Percentiles rank a stretch among this genome's conserved stretches.
Evolutionary conservation across 2,113 vertebrate genomes (phyloP).

Genomic region (Oxyruncus cristatus): DNA sequence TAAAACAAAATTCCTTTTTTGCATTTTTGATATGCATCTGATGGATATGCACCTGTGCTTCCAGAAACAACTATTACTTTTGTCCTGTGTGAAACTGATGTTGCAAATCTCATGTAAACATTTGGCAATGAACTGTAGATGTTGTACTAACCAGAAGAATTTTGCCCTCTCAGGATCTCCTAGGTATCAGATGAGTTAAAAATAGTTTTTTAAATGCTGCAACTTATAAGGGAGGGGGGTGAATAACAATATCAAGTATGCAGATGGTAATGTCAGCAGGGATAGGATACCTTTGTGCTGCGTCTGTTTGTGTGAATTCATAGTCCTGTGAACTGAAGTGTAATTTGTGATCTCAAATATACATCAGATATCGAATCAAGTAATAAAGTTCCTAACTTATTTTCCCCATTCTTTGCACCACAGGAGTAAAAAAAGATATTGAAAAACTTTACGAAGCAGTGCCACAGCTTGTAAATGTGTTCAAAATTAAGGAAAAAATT

Average conservation of each 20-base stretch:
- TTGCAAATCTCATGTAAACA: background rate
- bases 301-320: background rate
- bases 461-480: conserved; percentile 87
- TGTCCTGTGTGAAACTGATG: background rate
- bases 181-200: background rate
- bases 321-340: background rate
- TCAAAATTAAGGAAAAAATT: conserved; percentile 91
- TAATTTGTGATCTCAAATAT: background rate
- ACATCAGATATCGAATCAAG: background rate
- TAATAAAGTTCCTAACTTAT: background rate
- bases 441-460: conserved; percentile 88
- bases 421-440: conserved; percentile 85
- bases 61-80: background rate
- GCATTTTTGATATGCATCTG: background rate
- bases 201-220: background rate
- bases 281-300: background rate
- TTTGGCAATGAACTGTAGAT: background rate
- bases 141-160: background rate
- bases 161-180: background rate
- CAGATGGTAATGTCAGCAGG: background rate
- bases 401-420: conserved; percentile 49
- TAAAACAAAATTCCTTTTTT: background rate
- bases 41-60: background rate
- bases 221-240: background rate
- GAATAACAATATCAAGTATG: background rate